phyloP scores from a whole-genome alignment of 2,888 invertebrate species.

The Gryllus longicercus region DNA sequence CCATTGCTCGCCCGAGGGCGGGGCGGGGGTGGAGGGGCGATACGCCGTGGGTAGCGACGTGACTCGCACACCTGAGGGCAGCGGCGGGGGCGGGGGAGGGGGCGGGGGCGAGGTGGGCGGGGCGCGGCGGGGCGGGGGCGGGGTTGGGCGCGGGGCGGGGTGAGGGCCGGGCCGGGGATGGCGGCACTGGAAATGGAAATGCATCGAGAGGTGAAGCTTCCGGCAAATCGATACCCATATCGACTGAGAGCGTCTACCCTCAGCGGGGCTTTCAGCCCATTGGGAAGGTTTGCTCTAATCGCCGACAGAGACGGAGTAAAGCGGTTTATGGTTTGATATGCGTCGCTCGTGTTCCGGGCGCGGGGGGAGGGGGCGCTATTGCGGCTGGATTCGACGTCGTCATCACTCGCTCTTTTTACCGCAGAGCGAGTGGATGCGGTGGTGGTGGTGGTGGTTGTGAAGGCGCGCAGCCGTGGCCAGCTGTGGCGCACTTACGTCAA shows the following conservation, averaged over 20 bases:
- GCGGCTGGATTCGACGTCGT: background rate
- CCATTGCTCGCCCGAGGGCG: background rate
- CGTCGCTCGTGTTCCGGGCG: conserved; percentile 1
- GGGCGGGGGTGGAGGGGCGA: background rate
- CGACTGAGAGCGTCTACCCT: background rate
- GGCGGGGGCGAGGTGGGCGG: background rate
- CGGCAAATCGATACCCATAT: background rate
- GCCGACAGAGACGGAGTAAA: conserved; percentile 17
- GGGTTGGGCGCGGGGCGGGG: no score
- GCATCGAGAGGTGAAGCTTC: conserved; percentile 8
- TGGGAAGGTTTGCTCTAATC: conserved; percentile 9
- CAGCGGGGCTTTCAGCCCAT: conserved; percentile 17
- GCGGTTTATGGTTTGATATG: conserved; percentile 17
- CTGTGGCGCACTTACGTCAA: background rate
- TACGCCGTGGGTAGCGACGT: background rate
- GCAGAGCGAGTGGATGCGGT: background rate
- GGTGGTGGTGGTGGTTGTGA: background rate
- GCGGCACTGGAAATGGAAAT: background rate
- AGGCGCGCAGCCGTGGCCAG: background rate
- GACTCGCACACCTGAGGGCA: background rate
- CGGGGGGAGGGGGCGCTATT: background rate
- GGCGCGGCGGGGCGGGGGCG: background rate
- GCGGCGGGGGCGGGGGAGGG: background rate
- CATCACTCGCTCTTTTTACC: background rate
- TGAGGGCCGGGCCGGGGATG: no score